Base-by-base conservation (phyloP, 2,888 invertebrate genomes). In the Zootermopsis nevadensis region DNA sequence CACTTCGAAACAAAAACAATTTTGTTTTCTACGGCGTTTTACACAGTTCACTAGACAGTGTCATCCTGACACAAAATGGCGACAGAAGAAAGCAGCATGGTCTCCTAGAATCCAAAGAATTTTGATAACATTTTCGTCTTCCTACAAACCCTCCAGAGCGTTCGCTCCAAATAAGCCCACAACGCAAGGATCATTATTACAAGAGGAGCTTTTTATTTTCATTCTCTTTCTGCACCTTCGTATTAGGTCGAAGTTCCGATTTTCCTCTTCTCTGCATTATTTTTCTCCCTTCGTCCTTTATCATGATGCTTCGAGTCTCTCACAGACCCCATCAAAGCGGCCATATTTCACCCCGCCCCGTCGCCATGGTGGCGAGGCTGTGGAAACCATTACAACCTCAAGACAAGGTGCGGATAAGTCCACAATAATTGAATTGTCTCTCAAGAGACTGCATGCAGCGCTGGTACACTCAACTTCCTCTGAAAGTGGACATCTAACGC, bases 341-440 rank as follows among this genome's bases (percentile, higher is more conserved):
- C 76, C 76, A 79, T 79, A 79, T 79, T 79, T 79, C 82, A 82
- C 80, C 79, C 69, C 80, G 27, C 74, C 60, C n/a, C 27, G 3
- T n/a, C 66, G 31, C 42, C 81, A 6, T 31, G 53, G 33, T 30
- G n/a, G 48, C 53, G 76, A 69, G 77, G 77, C 66, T 67, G 77
- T 31, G 42, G 80, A 79, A 79, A 77, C 84, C 83, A 85, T 85
- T 85, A 85, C 83, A 82, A 72, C 72, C 74, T 72, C 77, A 82
- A 85, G 84, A 83, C 85, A 85, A 85, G 85, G 83, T 83, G 83
- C 83, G 83, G 85, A 85, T 85, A 85, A 85, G 84, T 84, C 85
- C 85, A 85, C 84, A 84, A 85, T 85, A 85, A 85, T 85, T 85
- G 85, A 85, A 85, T 85, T 83, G 80, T 76, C 84, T 84, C 83